phyloP scores from a whole-genome alignment of 2,888 invertebrate species.

The Agrochola litura region DNA sequence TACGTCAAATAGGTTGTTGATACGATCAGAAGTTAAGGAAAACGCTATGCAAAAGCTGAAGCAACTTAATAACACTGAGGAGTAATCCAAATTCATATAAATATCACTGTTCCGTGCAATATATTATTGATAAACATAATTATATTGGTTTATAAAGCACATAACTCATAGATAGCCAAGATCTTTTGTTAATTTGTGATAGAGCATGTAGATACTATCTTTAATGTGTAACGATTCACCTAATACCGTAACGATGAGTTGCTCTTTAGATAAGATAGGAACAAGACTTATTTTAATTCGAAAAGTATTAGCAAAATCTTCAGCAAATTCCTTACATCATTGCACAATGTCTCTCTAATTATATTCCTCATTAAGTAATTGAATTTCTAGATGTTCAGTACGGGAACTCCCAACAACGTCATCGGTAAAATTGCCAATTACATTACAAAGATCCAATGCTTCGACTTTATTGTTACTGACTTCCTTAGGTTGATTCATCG shows the following conservation, averaged over 20 bases:
- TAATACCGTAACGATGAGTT: conserved; percentile 13
- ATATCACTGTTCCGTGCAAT: background rate
- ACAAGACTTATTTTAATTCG: conserved; percentile 4
- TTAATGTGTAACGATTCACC: conserved; percentile 16
- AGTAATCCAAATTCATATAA: background rate
- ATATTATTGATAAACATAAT: no score
- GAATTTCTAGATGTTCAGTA: conserved; percentile 23
- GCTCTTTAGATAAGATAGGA: conserved; percentile 33
- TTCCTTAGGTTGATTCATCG: conserved; percentile 44
- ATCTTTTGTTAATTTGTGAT: conserved; percentile 1
- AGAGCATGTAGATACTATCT: background rate
- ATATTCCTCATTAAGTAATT: conserved; percentile 28
- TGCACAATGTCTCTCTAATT: conserved; percentile 17
- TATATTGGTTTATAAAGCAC: background rate
- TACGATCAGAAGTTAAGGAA: background rate
- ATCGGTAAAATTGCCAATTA: conserved; percentile 50
- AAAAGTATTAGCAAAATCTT: conserved; percentile 4
- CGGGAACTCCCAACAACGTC: conserved; percentile 33
- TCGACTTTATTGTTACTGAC: conserved; percentile 34
- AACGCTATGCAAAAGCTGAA: background rate
- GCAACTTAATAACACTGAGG: background rate
- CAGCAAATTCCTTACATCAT: background rate
- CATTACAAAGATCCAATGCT: conserved; percentile 53
- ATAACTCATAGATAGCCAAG: background rate
- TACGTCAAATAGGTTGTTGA: background rate